Base-by-base conservation (phyloP, 2,888 invertebrate species). In the Xylocampa areola region DNA sequence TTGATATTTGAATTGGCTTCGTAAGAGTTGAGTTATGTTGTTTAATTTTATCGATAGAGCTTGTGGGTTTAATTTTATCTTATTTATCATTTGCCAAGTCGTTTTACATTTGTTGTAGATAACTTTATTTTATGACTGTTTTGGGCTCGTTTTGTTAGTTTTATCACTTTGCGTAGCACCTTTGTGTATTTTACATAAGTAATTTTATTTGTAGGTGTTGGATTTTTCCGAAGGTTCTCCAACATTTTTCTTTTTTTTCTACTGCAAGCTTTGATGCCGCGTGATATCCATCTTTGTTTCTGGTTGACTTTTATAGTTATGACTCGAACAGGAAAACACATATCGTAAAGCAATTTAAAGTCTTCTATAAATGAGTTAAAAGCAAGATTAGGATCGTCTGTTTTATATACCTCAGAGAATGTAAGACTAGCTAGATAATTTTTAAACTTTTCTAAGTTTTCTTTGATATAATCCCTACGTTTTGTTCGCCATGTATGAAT, bases 1-100 rank as follows among this genome's bases (percentile, higher is more conserved):
- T 32, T 2, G 14, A 32, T 7, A 32, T 32, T 7, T 32, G 14
- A 14, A 7, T 8, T 7, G 32, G 4, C 2, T 32, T 4, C 8
- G 32, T 32, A 14, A 32, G 14, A 14, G 14, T 14, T 1, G 2
- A 7, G 14, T 14, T 14, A 32, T 7, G 2, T 7, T 33, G 33
- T 10, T 23, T 16, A 23, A 45, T 21, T 33, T 45, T 45, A 2
- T 32, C 16, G 1, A 44, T 0, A 14, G 44, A n/a, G 32, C 32
- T 44, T 21, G 8, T 7, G 10, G 21, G 44, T 33, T 14, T 10
- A 14, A 21, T 33, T 44, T 44, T 4, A 32, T 44, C 8, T 14
- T 32, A 14, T 44, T 23, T 14, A 44, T 23, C n/a, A 44, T 21
- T 33, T 19, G 8, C 32, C 44, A 44, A 23, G 44, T 44, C 21